Base-by-base conservation (phyloP, 2,888 invertebrate species). In the Mellilla xanthometata region DNA sequence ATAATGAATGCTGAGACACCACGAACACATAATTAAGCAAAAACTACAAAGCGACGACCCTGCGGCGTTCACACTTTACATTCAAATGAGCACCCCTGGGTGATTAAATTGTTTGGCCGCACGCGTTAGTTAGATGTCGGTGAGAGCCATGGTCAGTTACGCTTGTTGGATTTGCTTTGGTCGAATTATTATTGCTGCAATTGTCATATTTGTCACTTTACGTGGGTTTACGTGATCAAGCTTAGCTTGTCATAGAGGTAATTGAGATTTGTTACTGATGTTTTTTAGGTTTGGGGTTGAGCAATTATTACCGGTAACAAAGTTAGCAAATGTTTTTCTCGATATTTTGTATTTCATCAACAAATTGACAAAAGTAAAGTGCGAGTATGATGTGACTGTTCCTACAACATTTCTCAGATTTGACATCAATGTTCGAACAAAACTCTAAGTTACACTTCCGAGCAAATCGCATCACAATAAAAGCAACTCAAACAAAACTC, bases 81-180 rank as follows among this genome's bases (percentile, higher is more conserved):
- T 87, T 83, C 78, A 87, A 85, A 87, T 85, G 80, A 82, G 74
- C 81, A 72, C 81, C 79, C 76, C 72, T 58, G 66, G 58, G 56
- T 67, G 62, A 65, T 59, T 54, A 60, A 65, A 68, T 73, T 67
- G 64, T 75, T 72, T 74, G 75, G 76, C 78, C 73, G 73, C 76
- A 62, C 56, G 55, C 48, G 43, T 52, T 23, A 41, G 30, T 40
- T 35, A 40, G 33, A 11, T 15, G 31, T 35, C 15, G 12, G 1
- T n/a, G 19, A 24, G 29, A 15, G 28, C 15, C 27, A 12, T 38
- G 23, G 24, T 8, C 34, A 29, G 26, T 23, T 39, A 30, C 26
- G 27, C 32, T 19, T 26, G 12, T 13, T 26, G 27, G 10, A 26
- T 26, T 9, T 12, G 10, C 35, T 27, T 19, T 27, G 9, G 3